Percentiles rank a stretch among this genome's conserved stretches.
Evolutionary conservation across 1,140 invertebrate genomes (phyloP).

Genomic region (Platorchestia sp.): DNA sequence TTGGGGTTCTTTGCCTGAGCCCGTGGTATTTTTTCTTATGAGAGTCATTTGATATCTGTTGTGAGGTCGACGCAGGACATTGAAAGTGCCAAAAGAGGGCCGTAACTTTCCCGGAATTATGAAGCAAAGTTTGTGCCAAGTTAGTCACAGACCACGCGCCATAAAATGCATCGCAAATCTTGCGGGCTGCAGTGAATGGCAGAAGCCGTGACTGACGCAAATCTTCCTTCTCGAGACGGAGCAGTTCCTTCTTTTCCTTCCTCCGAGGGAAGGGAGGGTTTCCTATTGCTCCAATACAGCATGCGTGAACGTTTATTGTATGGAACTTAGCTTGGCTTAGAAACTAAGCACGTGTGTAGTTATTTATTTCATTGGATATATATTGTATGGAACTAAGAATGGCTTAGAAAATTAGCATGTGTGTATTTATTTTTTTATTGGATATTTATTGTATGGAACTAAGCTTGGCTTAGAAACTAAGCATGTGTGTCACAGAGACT

Average conservation of each 20-base stretch:
- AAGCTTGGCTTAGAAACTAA: background rate
- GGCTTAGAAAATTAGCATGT: no score
- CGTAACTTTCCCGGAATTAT: conserved; percentile 28
- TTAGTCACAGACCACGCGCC: background rate
- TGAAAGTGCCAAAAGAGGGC: conserved; percentile 27
- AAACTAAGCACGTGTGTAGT: background rate
- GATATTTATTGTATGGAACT: background rate
- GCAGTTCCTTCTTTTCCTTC: background rate
- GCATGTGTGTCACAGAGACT: background rate
- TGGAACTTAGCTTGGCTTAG: background rate
- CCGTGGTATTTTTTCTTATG: conserved; percentile 17
- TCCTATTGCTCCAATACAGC: background rate
- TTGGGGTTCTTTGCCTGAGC: conserved; percentile 9
- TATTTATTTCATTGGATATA: no score
- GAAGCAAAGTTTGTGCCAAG: conserved; percentile 11
- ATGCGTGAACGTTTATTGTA: background rate
- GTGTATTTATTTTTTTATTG: no score
- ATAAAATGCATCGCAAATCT: conserved; percentile 40
- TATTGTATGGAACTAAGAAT: no score
- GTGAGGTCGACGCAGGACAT: conserved; percentile 43
- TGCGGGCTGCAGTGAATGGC: background rate
- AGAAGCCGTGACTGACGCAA: background rate
- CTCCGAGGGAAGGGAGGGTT: background rate
- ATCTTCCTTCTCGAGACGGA: background rate
- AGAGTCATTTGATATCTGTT: conserved; percentile 42